Percentiles rank a stretch among this genome's conserved stretches.
phyloP scores from a whole-genome alignment of 1,140 invertebrate species.

The Wasmannia auropunctata region DNA sequence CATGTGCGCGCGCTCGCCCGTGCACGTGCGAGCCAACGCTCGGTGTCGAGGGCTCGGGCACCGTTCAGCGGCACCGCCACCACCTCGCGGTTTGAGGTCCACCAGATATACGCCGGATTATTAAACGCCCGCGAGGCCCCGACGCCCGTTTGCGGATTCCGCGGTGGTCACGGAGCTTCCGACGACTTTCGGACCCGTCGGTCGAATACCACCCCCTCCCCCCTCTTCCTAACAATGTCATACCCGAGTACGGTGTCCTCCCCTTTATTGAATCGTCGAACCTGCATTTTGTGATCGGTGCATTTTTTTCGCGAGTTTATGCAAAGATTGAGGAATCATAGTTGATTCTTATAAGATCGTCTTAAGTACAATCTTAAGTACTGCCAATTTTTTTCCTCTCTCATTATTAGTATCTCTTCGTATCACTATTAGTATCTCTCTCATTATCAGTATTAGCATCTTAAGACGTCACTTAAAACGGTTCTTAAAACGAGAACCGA shows the following conservation, averaged over 20 bases:
- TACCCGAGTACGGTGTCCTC: background rate
- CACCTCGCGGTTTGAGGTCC: constrained; percentile 84
- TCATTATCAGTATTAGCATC: no score
- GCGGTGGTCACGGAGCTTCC: constrained; percentile 72
- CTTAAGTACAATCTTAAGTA: no score
- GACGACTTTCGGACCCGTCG: constrained; percentile 52
- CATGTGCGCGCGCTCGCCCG: constrained; percentile 52
- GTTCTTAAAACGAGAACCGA: no score
- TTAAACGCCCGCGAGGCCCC: constrained; percentile 81
- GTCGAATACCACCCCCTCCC: background rate
- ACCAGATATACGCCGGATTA: constrained; percentile 83
- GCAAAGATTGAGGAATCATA: no score
- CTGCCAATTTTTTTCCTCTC: no score
- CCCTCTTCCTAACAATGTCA: background rate
- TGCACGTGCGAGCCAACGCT: constrained; percentile 68
- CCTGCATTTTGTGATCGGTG: background rate
- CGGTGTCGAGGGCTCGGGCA: constrained; percentile 69
- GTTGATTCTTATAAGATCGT: no score
- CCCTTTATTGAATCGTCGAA: background rate
- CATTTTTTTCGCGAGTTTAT: background rate
- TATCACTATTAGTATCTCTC: no score
- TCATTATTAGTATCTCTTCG: no score
- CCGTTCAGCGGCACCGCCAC: constrained; percentile 78
- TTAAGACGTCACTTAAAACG: no score
- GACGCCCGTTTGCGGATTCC: constrained; percentile 81